phyloP scores from a whole-genome alignment of 2,113 vertebrate genomes.

The Triplophysa siluroides region DNA sequence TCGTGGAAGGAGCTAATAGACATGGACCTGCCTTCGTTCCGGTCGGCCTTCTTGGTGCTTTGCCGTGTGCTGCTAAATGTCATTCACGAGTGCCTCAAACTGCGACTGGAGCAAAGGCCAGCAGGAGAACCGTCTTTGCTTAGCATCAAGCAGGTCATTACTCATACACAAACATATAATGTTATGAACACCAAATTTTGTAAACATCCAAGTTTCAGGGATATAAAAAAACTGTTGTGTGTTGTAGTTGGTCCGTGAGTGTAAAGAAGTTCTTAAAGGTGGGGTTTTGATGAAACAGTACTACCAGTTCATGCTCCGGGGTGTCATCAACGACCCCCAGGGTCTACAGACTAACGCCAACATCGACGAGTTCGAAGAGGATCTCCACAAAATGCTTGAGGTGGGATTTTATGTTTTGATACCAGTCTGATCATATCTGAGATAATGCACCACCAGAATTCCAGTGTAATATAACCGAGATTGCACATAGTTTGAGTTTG shows the following conservation, averaged over 20 bases:
- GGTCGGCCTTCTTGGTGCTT: slow-evolving; percentile 92
- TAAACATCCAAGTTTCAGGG: too few relatives aligned
- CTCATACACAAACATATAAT: not conserved
- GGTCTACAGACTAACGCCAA: slow-evolving; percentile 83
- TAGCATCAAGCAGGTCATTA: slow-evolving; percentile 96
- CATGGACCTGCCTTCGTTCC: slow-evolving; percentile 96
- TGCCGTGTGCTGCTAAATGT: slow-evolving; percentile 96
- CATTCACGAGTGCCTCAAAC: slow-evolving; percentile 97
- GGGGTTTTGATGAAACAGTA: slow-evolving; percentile 99
- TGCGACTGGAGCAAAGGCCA: slow-evolving; percentile 94
- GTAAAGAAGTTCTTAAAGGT: slow-evolving; percentile 96
- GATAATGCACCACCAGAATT: not conserved
- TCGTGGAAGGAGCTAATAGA: slow-evolving; percentile 88
- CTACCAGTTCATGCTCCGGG: slow-evolving; percentile 95
- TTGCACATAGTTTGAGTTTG: not conserved
- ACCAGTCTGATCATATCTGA: not conserved
- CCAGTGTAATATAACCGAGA: not conserved
- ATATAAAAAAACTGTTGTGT: slow-evolving; percentile 25
- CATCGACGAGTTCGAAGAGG: slow-evolving; percentile 97
- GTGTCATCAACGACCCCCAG: slow-evolving; percentile 79
- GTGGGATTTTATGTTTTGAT: slow-evolving; percentile 67
- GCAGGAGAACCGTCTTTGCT: slow-evolving; percentile 95
- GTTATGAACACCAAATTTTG: not conserved
- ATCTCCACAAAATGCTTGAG: slow-evolving; percentile 97
- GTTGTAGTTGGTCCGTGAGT: slow-evolving; percentile 93